A percentile compares a stretch with the other conserved stretches of the same genome.
Evolutionary conservation across 2,797 vertebrate species (phyloP).

Genomic region (Threskiornis aethiopicus): DNA sequence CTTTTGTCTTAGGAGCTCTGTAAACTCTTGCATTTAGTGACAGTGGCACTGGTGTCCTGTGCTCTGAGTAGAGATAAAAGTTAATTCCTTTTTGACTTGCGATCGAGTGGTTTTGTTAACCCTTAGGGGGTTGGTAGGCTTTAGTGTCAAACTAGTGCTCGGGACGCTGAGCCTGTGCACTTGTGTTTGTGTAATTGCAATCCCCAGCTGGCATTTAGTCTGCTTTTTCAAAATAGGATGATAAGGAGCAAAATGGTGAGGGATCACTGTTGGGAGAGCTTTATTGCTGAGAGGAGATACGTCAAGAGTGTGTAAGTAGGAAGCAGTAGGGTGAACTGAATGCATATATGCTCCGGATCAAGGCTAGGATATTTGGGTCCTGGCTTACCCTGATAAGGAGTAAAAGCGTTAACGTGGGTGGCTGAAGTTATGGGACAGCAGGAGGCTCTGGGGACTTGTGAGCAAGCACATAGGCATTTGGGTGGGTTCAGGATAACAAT

Average conservation of each 20-base stretch:
- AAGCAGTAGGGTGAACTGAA: not conserved
- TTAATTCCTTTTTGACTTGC: conserved; percentile 59
- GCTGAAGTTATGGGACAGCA: not conserved
- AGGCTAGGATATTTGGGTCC: not conserved
- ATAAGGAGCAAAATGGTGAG: not conserved
- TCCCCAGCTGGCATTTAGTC: not conserved
- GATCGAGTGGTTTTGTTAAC: conserved; percentile 54
- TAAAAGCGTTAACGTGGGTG: not conserved
- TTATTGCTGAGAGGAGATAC: not conserved
- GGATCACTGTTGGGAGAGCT: not conserved
- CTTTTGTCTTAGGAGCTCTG: not conserved
- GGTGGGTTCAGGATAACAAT: not conserved
- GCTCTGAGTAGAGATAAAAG: conserved; percentile 39
- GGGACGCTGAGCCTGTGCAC: not conserved
- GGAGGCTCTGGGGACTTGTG: not conserved
- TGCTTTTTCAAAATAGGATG: not conserved
- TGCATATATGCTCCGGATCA: not conserved
- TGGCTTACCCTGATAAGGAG: not conserved
- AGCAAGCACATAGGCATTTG: conserved; percentile 3
- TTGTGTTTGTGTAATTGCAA: not conserved
- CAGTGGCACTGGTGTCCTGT: not conserved
- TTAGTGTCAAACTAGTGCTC: not conserved
- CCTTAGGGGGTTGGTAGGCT: not conserved
- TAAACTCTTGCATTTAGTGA: not conserved
- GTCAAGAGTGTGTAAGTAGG: not conserved